Evolutionary conservation across 2,113 vertebrate genomes (phyloP).

Genomic region (Sturnira hondurensis): DNA sequence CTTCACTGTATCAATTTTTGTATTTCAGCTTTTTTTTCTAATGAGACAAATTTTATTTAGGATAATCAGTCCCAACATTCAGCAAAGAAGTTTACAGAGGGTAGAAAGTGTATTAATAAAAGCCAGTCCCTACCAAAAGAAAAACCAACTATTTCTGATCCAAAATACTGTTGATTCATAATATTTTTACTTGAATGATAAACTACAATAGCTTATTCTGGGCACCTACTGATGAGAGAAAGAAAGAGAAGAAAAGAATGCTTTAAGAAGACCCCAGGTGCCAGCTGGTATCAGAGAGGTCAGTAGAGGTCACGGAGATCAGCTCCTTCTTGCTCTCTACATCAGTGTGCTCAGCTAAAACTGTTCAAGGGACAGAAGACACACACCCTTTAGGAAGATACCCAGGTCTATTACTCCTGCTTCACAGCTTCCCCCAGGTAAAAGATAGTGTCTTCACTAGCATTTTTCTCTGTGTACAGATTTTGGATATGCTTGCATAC

Average conservation of each 20-base stretch:
- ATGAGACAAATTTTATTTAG: conserved; percentile 83
- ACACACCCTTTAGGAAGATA: conserved; percentile 94
- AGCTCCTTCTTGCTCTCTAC: conserved; percentile 99
- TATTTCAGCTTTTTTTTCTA: not conserved
- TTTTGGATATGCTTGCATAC: conserved; percentile 98
- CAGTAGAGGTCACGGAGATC: conserved; percentile 98
- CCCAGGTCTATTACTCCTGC: conserved; percentile 95
- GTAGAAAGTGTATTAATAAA: conserved; percentile 97
- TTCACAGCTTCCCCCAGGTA: conserved; percentile 96
- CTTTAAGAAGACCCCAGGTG: conserved; percentile 59
- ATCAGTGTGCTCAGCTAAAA: conserved; percentile 98
- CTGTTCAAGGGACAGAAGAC: conserved; percentile 95
- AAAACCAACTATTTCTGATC: conserved; percentile 34
- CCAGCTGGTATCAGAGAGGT: conserved; percentile 68
- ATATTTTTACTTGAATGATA: conserved; percentile 88
- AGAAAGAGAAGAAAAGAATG: conserved; percentile 71
- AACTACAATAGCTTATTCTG: conserved; percentile 85
- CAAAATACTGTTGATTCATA: conserved; percentile 88
- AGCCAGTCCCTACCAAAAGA: conserved; percentile 89
- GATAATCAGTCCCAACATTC: conserved; percentile 79
- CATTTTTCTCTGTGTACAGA: conserved; percentile 97
- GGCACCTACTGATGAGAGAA: conserved; percentile 81
- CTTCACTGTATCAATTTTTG: not conserved
- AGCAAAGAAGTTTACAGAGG: conserved; percentile 86
- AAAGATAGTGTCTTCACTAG: conserved; percentile 99